A percentile compares a stretch with the other conserved stretches of the same genome.
Conservation (phyloP, 1,140 invertebrate genomes). For the Colletes latitarsis region DNA sequence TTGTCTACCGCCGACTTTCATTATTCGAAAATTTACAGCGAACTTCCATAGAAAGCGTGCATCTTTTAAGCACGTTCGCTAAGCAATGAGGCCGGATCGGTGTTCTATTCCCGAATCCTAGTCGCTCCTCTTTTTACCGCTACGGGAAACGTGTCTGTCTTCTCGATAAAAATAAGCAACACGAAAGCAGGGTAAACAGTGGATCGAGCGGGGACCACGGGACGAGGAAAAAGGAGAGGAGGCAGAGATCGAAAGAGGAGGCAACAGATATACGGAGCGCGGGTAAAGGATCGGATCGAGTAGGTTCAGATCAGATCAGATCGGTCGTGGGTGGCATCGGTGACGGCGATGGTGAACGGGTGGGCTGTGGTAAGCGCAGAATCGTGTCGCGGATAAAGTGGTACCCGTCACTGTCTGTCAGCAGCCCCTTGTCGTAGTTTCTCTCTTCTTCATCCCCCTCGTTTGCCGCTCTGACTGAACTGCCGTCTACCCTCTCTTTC, state of each 20-base stretch:
- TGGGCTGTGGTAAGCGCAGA: conserved; percentile 78
- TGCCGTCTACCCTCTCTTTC: conserved; percentile 33
- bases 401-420: conserved; percentile 78
- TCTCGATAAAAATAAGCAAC: conserved; percentile 41
- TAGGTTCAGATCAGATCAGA: conserved; percentile 74
- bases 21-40: conserved; percentile 26
- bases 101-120: conserved; percentile 40
- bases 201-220: not conserved
- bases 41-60: conserved; percentile 27
- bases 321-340: conserved; percentile 64
- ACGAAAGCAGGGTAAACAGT: conserved; percentile 29
- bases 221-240: not conserved
- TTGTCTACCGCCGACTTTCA: not conserved
- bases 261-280: conserved; percentile 29
- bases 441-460: conserved; percentile 66
- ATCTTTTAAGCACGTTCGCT: conserved; percentile 28
- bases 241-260: conserved; percentile 27
- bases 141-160: conserved; percentile 19
- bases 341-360: conserved; percentile 69
- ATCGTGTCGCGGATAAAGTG: conserved; percentile 79
- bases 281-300: conserved; percentile 60
- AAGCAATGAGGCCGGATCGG: not conserved
- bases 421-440: conserved; percentile 67
- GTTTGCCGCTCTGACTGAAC: conserved; percentile 17
- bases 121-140: conserved; percentile 5